A percentile compares a stretch with the other conserved stretches of the same genome.
These are phyloP conservation scores for Emydura subglobosa DNA, from an alignment of 2,113 vertebrate species.

Conservation along the genomic window DNA sequence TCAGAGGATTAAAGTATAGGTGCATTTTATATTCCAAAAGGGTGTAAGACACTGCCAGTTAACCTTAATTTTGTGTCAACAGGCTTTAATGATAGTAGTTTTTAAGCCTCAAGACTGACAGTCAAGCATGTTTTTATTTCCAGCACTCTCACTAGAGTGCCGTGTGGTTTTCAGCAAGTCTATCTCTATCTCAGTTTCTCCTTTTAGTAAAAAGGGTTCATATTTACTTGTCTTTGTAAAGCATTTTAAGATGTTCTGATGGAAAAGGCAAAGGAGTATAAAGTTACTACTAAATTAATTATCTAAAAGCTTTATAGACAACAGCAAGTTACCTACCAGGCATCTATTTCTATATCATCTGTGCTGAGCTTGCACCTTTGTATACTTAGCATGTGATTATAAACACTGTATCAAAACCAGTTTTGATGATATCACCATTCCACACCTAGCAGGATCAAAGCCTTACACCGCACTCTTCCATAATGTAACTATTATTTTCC, in stretches of 20 bases:
- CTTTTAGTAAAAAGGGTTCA: neutral
- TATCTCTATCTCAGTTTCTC: neutral
- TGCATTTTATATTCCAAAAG: neutral
- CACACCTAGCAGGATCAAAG: neutral
- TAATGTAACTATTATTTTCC: neutral
- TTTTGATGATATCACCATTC: neutral
- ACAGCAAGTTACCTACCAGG: neutral
- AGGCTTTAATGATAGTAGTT: neutral
- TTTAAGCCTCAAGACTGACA: fast-evolving
- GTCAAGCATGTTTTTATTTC: neutral
- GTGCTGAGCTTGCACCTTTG: neutral
- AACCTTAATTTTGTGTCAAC: neutral
- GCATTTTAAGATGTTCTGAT: neutral
- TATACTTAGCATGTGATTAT: neutral
- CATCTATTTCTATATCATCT: neutral
- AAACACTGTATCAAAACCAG: neutral
- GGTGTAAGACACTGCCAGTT: neutral
- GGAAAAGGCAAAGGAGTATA: neutral
- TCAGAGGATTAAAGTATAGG: neutral
- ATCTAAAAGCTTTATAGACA: neutral
- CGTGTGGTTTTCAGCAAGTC: neutral
- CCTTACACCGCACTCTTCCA: neutral
- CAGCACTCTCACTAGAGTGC: neutral
- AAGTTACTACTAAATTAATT: neutral
- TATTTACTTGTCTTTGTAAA: neutral